These are phyloP conservation scores for Stenopsyche tienmushanensis DNA, from an alignment of 1,140 invertebrate species.

Conservation along the genomic window DNA sequence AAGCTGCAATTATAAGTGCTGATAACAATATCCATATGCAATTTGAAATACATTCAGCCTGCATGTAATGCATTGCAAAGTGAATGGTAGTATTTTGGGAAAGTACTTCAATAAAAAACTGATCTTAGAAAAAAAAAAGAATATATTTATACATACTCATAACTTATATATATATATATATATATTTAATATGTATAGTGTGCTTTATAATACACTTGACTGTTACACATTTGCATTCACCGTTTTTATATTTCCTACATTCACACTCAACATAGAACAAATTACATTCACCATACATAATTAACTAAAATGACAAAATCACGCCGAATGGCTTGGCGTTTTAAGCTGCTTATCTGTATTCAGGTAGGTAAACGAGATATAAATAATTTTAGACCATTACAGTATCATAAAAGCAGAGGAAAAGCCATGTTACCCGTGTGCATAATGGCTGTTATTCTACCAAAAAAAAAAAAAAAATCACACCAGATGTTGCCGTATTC, in stretches of 20 bases:
- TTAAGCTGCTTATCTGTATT: not conserved
- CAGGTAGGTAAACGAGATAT: slow-evolving; percentile 26
- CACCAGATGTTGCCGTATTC: too few relatives aligned
- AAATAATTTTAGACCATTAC: slow-evolving; percentile 31
- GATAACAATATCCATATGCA: too few relatives aligned
- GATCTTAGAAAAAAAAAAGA: too few relatives aligned
- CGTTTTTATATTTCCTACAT: slow-evolving; percentile 31
- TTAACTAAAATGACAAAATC: not conserved
- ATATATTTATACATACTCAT: not conserved
- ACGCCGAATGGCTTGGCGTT: not conserved
- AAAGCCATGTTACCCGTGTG: too few relatives aligned
- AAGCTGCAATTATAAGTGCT: too few relatives aligned
- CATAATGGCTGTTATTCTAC: too few relatives aligned
- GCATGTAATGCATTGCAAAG: too few relatives aligned
- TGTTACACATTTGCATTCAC: slow-evolving; percentile 32
- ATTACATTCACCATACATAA: slow-evolving; percentile 21
- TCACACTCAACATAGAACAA: slow-evolving; percentile 36
- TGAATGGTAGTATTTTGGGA: too few relatives aligned
- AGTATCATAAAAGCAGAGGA: not conserved
- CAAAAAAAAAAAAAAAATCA: too few relatives aligned
- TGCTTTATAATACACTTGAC: slow-evolving; percentile 32
- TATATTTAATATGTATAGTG: slow-evolving; percentile 25
- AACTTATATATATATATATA: slow-evolving; percentile 2
- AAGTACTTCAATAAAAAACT: too few relatives aligned
- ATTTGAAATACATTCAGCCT: too few relatives aligned